Base-by-base conservation (phyloP, 2,888 invertebrate species). In the Phorcus lineatus region DNA sequence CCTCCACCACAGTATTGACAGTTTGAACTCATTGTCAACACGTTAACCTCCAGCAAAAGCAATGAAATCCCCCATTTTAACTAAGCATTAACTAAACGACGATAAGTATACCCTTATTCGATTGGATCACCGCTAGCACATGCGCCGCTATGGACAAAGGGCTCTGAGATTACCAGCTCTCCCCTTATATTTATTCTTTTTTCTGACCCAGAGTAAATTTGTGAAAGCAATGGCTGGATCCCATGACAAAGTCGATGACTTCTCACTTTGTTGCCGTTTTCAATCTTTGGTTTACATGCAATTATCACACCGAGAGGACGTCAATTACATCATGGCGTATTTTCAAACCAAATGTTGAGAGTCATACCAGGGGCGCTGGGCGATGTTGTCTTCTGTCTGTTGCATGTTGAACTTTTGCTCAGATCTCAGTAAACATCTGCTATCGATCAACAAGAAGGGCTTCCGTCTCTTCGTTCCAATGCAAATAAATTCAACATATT, bases 401-500 rank as follows among this genome's bases (percentile, higher is more conserved):
- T 57, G 77, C 54, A 24, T 55, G 77, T 28, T 55, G 22, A 77
- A 55, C 55, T 55, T 77, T 77, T 36, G 57, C 28, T 55, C 55
- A 55, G 54, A 55, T 77, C 77, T 55, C n/a, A 55, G 77, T 55
- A 22, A 77, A 77, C 77, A 77, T 55, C 28, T 31, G 28, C 36
- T 19, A 77, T 77, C 77, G 55, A 77, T 57, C 55, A 24, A 19
- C 36, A 53, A 55, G 36, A 11, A 11, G 57, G 36, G 19, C 55
- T 77, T 57, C 55, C 36, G 57, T 55, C 57, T 55, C 53, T 16
- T 22, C 55, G 77, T 31, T 57, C 36, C 57, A 54, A 55, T 36
- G 55, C 17, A 77, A 77, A 77, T 57, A 77, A 54, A 77, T 24
- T 36, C 55, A 55, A 57, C 77, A 77, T 77, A 55, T 77, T 55